A percentile compares a stretch with the other conserved stretches of the same genome.
Evolutionary conservation across 1,140 invertebrate species (phyloP).

Genomic region (Tetragnatha versicolor): DNA sequence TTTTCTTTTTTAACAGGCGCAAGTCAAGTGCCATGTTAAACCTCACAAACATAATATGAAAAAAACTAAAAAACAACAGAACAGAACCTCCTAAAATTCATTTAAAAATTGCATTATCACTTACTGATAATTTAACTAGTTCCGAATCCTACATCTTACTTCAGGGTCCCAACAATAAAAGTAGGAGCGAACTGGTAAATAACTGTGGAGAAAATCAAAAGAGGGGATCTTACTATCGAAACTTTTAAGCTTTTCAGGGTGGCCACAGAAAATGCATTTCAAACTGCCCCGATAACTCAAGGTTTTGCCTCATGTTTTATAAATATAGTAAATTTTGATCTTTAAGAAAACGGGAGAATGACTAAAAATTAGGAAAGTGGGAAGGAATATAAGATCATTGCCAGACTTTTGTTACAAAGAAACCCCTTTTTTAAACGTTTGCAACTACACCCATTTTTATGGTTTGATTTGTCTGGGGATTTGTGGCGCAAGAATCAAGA

Average conservation of each 20-base stretch:
- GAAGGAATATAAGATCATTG: too few relatives aligned
- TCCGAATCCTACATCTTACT: conserved; percentile 50
- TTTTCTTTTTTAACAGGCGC: conserved; percentile 42
- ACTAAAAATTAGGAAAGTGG: too few relatives aligned
- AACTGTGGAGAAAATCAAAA: conserved; percentile 57
- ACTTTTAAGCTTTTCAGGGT: too few relatives aligned
- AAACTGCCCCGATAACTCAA: too few relatives aligned
- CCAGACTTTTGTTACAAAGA: too few relatives aligned
- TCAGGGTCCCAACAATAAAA: conserved; percentile 48
- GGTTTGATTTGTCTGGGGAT: too few relatives aligned
- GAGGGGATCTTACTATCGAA: conserved; percentile 28
- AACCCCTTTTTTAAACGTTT: too few relatives aligned
- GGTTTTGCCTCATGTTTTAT: background rate
- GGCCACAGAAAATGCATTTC: too few relatives aligned
- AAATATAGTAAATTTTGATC: conserved; percentile 13
- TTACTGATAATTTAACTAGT: conserved; percentile 52
- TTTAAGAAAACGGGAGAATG: too few relatives aligned
- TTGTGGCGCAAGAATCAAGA: too few relatives aligned
- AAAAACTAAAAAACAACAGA: conserved; percentile 2
- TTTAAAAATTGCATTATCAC: conserved; percentile 52
- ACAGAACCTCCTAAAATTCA: conserved; percentile 44
- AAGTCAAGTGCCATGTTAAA: conserved; percentile 46
- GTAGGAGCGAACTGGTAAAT: conserved; percentile 49
- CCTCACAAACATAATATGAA: too few relatives aligned
- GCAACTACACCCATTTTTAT: too few relatives aligned